phyloP scores from a whole-genome alignment of 2,888 invertebrate genomes.

The Rhamphomyia laevipes region DNA sequence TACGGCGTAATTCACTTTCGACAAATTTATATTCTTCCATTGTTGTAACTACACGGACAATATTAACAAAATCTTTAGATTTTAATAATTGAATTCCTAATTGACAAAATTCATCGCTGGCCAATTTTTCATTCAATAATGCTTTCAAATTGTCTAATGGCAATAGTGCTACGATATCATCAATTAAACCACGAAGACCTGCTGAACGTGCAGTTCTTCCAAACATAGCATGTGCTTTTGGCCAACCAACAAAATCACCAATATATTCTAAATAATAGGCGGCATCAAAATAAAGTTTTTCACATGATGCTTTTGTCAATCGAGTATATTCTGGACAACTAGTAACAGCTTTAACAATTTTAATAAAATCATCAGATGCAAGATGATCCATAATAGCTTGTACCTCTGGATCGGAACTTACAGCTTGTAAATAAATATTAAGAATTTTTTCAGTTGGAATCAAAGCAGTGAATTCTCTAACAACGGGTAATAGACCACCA shows the following conservation, averaged over 20 bases:
- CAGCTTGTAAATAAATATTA: conserved; percentile 2
- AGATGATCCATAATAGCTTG: conserved; percentile 10
- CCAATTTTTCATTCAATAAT: conserved; percentile 5
- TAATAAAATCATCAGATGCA: conserved; percentile 7
- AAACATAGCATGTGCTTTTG: neutral
- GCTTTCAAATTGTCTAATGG: conserved; percentile 6
- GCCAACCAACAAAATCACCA: conserved; percentile 9
- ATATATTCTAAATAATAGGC: conserved; percentile 10
- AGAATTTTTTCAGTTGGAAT: conserved; percentile 5
- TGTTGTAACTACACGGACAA: conserved; percentile 5
- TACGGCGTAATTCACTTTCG: conserved; percentile 2
- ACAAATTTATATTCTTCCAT: conserved; percentile 6
- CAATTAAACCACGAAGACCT: conserved; percentile 3
- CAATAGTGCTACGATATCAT: conserved; percentile 7
- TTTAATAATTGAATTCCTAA: conserved; percentile 6
- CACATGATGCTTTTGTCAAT: conserved; percentile 8
- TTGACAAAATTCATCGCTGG: conserved; percentile 8
- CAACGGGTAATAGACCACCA: conserved; percentile 8
- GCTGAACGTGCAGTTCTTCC: neutral
- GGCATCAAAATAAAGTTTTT: conserved; percentile 8
- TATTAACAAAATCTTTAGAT: conserved; percentile 8
- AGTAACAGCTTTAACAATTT: conserved; percentile 3
- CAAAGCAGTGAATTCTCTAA: conserved; percentile 2
- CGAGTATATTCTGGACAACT: neutral
- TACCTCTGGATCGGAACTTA: conserved; percentile 9